Evolutionary conservation across 2,113 vertebrate genomes (phyloP).

Genomic region (Orthonyx spaldingii): DNA sequence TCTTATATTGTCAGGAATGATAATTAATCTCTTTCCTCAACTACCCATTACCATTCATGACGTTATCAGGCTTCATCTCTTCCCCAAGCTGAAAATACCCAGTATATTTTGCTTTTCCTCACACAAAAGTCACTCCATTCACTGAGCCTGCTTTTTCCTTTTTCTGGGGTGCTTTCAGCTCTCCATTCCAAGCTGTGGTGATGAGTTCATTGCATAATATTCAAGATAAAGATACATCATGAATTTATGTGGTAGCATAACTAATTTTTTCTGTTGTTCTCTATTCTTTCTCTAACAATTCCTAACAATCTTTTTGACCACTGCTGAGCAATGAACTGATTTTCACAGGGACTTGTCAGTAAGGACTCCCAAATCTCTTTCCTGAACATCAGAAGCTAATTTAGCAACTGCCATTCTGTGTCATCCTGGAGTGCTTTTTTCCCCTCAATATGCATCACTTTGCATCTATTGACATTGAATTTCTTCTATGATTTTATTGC

Average conservation of each 20-base stretch:
- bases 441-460: not conserved
- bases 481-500: not conserved
- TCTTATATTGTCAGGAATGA: slow-evolving; percentile 10
- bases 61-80: not conserved
- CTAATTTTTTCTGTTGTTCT: not conserved
- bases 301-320: slow-evolving; percentile 6
- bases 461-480: slow-evolving; percentile 25
- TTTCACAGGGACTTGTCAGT: not conserved
- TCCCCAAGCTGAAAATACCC: not conserved
- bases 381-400: slow-evolving; percentile 1
- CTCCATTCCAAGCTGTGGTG: not conserved
- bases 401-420: not conserved
- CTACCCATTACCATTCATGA: not conserved
- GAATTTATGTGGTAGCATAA: not conserved
- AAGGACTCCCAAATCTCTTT: not conserved
- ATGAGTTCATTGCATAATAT: not conserved
- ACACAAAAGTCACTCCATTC: not conserved
- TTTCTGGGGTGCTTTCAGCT: not conserved
- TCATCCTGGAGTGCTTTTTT: not conserved
- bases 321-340: not conserved
- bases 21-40: slow-evolving; percentile 35
- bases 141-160: not conserved
- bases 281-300: not conserved
- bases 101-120: not conserved
- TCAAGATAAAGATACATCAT: not conserved